phyloP scores from a whole-genome alignment of 2,113 vertebrate species.

The Galeopterus variegatus region DNA sequence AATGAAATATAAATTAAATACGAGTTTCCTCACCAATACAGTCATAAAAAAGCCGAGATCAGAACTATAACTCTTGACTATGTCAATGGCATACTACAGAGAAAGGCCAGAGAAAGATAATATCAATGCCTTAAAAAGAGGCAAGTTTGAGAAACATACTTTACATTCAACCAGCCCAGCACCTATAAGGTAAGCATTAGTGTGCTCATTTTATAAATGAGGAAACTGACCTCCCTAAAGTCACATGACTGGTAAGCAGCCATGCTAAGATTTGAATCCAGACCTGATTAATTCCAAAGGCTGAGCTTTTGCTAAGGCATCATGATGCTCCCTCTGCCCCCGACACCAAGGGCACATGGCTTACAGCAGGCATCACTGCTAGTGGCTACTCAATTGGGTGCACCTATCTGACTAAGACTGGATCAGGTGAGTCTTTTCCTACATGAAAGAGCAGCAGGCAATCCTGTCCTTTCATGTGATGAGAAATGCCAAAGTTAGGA shows the following conservation, averaged over 20 bases:
- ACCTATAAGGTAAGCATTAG: background rate
- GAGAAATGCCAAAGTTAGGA: constrained; percentile 47
- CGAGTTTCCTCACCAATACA: background rate
- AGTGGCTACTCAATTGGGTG: background rate
- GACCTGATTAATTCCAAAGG: constrained; percentile 39
- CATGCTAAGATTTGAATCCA: constrained; percentile 14
- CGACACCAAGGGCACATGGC: background rate
- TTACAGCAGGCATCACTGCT: background rate
- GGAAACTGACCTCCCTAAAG: background rate
- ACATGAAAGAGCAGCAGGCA: background rate
- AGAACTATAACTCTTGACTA: background rate
- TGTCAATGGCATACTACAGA: background rate
- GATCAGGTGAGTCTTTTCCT: background rate
- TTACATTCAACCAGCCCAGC: background rate
- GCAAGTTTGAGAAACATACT: background rate
- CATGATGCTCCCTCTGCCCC: background rate
- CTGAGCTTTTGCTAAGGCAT: background rate
- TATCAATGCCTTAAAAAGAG: background rate
- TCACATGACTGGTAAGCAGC: constrained; percentile 32
- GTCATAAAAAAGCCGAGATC: background rate
- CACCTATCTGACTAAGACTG: background rate
- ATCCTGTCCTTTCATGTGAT: background rate
- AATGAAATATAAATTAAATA: constrained; percentile 56
- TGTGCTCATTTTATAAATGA: background rate
- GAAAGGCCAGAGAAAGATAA: background rate